Base-by-base conservation (phyloP, 37 sponge, comb jelly and placozoan genomes). In the Corticium candelabrum region DNA sequence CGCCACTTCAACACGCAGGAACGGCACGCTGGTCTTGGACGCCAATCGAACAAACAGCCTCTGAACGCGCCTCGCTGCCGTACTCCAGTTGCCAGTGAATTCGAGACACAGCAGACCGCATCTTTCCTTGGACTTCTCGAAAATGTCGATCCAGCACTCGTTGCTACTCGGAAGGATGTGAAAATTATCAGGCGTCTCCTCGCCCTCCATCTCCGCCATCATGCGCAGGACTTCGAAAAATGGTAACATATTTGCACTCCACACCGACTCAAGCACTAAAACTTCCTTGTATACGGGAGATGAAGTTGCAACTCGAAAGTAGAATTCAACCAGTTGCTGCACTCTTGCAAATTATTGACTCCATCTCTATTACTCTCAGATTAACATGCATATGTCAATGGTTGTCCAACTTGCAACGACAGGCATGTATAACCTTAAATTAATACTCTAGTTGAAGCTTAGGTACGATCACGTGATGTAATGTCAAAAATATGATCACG, bases 271-370 rank as follows among this genome's bases (percentile, higher is more conserved):
- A n/a, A n/a, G n/a, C n/a, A n/a, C n/a, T n/a, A n/a, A n/a, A n/a
- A n/a, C n/a, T 50, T 50, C 62, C 62, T 50, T 11, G 62, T 50
- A 50, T 50, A 50, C 62, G 62, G 62, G 62, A 50, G n/a, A n/a
- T n/a, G n/a, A n/a, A n/a, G n/a, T n/a, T n/a, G n/a, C n/a, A n/a
- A n/a, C n/a, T n/a, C n/a, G n/a, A n/a, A n/a, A n/a, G n/a, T n/a
- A n/a, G n/a, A n/a, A n/a, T n/a, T n/a, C n/a, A n/a, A n/a, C n/a
- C n/a, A n/a, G n/a, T n/a, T n/a, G n/a, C n/a, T n/a, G n/a, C n/a
- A n/a, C n/a, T n/a, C n/a, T n/a, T n/a, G n/a, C n/a, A n/a, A n/a
- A n/a, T n/a, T n/a, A n/a, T n/a, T n/a, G n/a, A n/a, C n/a, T n/a
- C n/a, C n/a, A n/a, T n/a, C n/a, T n/a, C n/a, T n/a, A n/a, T n/a